Conservation (phyloP, 2,113 vertebrate genomes). For the Elephas maximus region DNA sequence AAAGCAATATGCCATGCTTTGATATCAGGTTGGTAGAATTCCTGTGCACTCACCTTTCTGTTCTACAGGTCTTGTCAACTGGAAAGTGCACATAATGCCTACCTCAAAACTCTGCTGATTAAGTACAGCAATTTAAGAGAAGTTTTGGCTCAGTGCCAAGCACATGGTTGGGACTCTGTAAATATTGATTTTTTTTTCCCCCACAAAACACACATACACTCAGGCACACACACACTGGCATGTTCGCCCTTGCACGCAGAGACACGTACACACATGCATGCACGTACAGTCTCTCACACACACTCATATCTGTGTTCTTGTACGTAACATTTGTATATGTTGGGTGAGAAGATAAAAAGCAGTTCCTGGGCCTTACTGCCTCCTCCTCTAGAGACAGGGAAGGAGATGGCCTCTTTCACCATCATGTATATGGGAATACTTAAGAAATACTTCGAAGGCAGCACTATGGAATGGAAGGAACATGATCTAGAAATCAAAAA, state of each 20-base stretch:
- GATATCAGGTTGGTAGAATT: not conserved
- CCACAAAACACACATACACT: not conserved
- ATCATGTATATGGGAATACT: fast-evolving
- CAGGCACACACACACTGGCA: not conserved
- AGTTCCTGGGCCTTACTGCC: too few relatives aligned
- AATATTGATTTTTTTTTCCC: not conserved
- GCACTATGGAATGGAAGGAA: not conserved
- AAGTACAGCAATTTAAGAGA: not conserved
- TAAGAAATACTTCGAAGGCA: not conserved
- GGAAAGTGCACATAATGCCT: not conserved
- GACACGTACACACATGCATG: not conserved
- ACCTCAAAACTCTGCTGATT: not conserved
- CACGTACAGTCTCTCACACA: not conserved
- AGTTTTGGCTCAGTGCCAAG: not conserved
- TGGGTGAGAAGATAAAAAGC: not conserved
- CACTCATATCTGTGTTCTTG: not conserved
- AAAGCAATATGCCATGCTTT: not conserved
- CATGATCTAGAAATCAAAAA: not conserved
- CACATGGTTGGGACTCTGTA: not conserved
- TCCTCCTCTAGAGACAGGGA: not conserved
- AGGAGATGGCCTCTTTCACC: not conserved
- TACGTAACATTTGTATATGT: not conserved
- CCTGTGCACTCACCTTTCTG: not conserved
- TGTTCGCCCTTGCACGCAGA: not conserved
- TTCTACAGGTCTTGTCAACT: not conserved